A percentile compares a stretch with the other conserved stretches of the same genome.
Evolutionary conservation across 2,113 vertebrate genomes (phyloP).

Genomic region (Lophochroa leadbeateri): DNA sequence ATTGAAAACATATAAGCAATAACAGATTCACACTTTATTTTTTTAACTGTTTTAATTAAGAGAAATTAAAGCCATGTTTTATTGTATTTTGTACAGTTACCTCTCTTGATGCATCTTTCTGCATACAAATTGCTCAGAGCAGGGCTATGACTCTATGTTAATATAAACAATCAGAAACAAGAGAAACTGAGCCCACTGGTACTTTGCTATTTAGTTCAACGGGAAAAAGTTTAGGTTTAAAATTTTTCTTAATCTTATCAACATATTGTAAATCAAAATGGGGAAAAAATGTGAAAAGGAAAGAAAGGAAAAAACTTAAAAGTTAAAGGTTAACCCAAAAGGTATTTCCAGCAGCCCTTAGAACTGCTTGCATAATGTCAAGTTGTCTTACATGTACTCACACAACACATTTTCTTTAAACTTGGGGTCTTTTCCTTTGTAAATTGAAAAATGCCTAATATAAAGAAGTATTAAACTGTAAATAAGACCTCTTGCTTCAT

Average conservation of each 20-base stretch:
- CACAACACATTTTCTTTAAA: constrained; percentile 49
- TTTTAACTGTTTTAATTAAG: neutral
- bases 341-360: constrained; percentile 57
- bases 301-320: neutral
- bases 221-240: neutral
- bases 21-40: neutral
- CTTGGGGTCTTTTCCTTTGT: constrained; percentile 40
- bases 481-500: constrained; percentile 89
- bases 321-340: constrained; percentile 69
- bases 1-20: neutral
- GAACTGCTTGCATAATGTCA: constrained; percentile 33
- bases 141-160: neutral
- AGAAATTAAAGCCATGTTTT: neutral
- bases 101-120: neutral
- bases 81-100: neutral
- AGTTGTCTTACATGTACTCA: constrained; percentile 18
- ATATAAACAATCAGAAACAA: neutral
- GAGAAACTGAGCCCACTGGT: neutral
- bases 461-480: constrained; percentile 82
- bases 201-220: neutral
- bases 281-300: neutral
- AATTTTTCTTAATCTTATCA: neutral
- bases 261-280: neutral
- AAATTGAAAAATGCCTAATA: constrained; percentile 70
- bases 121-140: neutral